These are phyloP conservation scores for Tauraco erythrolophus DNA, from an alignment of 2,113 vertebrate species.

Conservation along the genomic window DNA sequence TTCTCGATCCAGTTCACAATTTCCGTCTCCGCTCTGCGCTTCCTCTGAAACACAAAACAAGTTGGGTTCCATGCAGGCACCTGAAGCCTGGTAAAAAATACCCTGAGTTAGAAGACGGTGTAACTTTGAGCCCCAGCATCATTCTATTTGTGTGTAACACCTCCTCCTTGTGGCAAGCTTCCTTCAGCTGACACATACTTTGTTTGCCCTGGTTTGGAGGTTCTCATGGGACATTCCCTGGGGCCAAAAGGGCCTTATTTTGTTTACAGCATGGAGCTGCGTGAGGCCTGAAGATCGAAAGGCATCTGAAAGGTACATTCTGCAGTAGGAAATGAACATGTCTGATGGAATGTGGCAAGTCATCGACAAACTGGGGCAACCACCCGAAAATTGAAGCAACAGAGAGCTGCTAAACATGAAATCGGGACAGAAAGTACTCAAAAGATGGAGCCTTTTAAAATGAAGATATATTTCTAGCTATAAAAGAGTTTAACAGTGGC, in stretches of 20 bases:
- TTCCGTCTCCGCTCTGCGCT: constrained; percentile 80
- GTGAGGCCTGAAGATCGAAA: neutral
- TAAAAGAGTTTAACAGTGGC: neutral
- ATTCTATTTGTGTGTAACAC: neutral
- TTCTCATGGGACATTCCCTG: neutral
- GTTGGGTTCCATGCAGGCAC: neutral
- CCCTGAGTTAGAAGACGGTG: neutral
- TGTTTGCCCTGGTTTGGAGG: neutral
- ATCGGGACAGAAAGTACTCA: neutral
- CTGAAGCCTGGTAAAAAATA: neutral
- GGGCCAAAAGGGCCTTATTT: neutral
- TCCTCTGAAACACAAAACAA: constrained; percentile 78
- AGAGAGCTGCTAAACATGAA: neutral
- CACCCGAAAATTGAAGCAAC: neutral
- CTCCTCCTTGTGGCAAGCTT: neutral
- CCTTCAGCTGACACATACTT: neutral
- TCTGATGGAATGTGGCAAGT: neutral
- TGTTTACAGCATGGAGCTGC: neutral
- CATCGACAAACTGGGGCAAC: neutral
- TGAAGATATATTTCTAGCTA: neutral
- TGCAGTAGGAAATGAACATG: neutral
- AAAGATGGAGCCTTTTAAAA: neutral
- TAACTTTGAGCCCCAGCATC: neutral
- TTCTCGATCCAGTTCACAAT: constrained; percentile 85
- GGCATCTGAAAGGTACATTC: neutral